Evolutionary conservation across 1,140 invertebrate species (phyloP).

Genomic region (Ceratosolen solmsi): DNA sequence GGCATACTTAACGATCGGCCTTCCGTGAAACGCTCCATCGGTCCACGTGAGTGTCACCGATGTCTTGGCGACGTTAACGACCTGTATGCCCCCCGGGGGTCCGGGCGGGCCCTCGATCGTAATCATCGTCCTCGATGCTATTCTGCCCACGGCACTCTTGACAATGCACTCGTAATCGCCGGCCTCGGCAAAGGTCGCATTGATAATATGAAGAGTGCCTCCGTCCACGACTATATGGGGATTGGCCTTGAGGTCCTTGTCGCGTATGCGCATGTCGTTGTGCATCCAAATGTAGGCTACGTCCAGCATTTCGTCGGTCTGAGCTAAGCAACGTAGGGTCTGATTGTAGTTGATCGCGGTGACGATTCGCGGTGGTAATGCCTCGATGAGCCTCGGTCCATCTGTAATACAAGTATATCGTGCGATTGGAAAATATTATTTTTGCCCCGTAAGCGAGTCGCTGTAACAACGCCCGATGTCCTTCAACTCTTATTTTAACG

Average conservation of each 20-base stretch:
- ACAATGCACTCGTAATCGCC: constrained; percentile 93
- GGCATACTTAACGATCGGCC: constrained; percentile 82
- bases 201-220: constrained; percentile 85
- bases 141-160: constrained; percentile 88
- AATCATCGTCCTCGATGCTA: constrained; percentile 81
- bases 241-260: constrained; percentile 75
- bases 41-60: constrained; percentile 90
- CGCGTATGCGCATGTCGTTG: constrained; percentile 86
- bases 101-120: constrained; percentile 89
- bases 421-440: too few relatives aligned
- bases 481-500: background rate
- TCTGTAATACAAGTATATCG: constrained; percentile 69
- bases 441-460: too few relatives aligned
- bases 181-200: constrained; percentile 87
- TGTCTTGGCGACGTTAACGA: constrained; percentile 82
- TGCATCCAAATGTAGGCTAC: constrained; percentile 93
- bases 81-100: constrained; percentile 85
- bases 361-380: constrained; percentile 78
- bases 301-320: constrained; percentile 87
- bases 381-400: constrained; percentile 81
- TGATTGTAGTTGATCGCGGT: constrained; percentile 82
- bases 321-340: constrained; percentile 85
- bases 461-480: too few relatives aligned
- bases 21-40: constrained; percentile 89
- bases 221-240: constrained; percentile 76